phyloP scores from a whole-genome alignment of 2,797 vertebrate genomes.

The Cygnus olor region DNA sequence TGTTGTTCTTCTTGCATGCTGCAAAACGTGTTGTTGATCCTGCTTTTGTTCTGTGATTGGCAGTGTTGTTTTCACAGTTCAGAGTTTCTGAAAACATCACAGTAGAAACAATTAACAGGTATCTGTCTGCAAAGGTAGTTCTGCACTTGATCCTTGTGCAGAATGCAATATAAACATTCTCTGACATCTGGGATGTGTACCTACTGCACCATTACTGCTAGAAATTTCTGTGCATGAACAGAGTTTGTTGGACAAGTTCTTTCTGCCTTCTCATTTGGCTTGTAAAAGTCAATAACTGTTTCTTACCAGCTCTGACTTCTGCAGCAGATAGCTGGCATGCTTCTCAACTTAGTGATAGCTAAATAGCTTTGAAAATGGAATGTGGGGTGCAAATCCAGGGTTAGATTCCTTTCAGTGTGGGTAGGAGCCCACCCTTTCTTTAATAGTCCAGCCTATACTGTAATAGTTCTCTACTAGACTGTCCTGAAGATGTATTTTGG shows the following conservation, averaged over 20 bases:
- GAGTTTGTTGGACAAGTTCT: not conserved
- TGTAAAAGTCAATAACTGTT: not conserved
- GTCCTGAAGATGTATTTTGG: not conserved
- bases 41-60: not conserved
- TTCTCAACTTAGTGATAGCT: not conserved
- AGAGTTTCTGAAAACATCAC: not conserved
- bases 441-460: not conserved
- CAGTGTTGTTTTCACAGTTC: not conserved
- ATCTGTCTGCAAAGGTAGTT: not conserved
- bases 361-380: not conserved
- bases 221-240: not conserved
- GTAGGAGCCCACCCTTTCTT: not conserved
- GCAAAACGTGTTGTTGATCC: not conserved
- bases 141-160: not conserved
- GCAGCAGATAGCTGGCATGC: not conserved
- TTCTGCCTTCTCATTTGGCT: not conserved
- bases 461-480: not conserved
- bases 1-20: not conserved
- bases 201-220: not conserved
- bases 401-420: not conserved
- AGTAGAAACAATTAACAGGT: not conserved
- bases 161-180: not conserved
- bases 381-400: not conserved
- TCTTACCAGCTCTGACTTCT: not conserved
- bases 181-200: not conserved